Base-by-base conservation (phyloP, 2,888 invertebrate genomes). In the Melikaiella ostensackeni region DNA sequence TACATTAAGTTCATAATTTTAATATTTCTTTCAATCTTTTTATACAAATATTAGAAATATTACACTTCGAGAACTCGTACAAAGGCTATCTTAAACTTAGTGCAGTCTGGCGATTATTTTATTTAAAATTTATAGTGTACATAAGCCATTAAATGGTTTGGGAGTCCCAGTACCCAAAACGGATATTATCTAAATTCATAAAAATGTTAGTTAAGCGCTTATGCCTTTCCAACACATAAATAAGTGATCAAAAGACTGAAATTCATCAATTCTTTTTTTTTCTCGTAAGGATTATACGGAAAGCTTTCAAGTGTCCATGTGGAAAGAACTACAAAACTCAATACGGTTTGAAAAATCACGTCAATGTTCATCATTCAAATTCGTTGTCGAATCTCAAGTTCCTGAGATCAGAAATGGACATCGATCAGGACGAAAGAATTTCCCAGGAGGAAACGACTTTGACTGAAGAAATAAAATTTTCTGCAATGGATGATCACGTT, bases 261-360 rank as follows among this genome's bases (percentile, higher is more conserved):
- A 33, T 66, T 59, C 7, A 27, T 38, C 6, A 35, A 7, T 21
- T n/a, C 11, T 16, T 61, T 57, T 38, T n/a, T n/a, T 33, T 77
- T 66, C 80, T 61, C 82, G 79, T 59, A 92, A 96, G 96, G 92
- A 94, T 42, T 16, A 16, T 96, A 90, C 95, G 94, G 91, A 96
- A 96, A 92, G 95, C 94, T 61, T 96, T 95, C 93, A 95, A 95
- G 91, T 97, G 97, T 91, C 95, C 95, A 90, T 97, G 97, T 93
- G 96, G 96, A 87, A 97, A 97, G 93, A 96, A 95, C 91, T 97
- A 97, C 93, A 96, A 96, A 92, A 96, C 96, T 82, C 93, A 95
- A 74, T 95, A 95, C 91, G 96, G 96, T 78, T 93, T 97, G 87
- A 96, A 95, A 89, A 95, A 94, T 87, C 97, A 97, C 91, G 94